These are phyloP conservation scores for Heterotilapia buettikoferi DNA, from an alignment of 2,113 vertebrate genomes.

Conservation along the genomic window DNA sequence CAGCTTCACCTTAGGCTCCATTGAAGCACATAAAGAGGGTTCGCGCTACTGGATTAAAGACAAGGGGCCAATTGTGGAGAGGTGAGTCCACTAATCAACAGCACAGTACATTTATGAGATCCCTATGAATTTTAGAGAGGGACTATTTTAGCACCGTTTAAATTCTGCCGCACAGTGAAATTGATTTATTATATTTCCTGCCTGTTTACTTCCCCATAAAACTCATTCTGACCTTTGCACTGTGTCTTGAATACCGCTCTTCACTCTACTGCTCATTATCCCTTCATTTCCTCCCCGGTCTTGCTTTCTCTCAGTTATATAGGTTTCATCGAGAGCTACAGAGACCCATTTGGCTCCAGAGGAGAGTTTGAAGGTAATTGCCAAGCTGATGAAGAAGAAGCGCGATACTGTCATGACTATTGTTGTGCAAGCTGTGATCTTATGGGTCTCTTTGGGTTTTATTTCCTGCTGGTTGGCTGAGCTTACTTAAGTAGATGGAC, in stretches of 20 bases:
- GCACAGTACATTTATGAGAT: background rate
- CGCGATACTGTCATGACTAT: background rate
- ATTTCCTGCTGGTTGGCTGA: background rate
- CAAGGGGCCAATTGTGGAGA: constrained; percentile 89
- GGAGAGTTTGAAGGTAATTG: constrained; percentile 89
- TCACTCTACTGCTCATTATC: background rate
- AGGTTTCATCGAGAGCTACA: constrained; percentile 92
- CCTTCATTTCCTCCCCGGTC: background rate
- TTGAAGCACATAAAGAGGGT: constrained; percentile 85
- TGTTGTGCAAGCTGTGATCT: background rate
- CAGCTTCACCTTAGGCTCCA: constrained; percentile 83
- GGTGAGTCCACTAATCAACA: constrained; percentile 59
- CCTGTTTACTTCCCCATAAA: background rate
- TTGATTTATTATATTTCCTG: background rate
- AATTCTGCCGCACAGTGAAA: background rate
- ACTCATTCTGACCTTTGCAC: background rate
- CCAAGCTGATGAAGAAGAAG: background rate
- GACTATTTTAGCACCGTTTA: background rate
- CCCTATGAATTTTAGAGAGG: background rate
- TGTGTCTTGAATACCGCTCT: background rate
- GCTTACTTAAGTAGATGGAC: background rate
- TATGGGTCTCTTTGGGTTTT: background rate
- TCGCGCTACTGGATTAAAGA: constrained; percentile 90
- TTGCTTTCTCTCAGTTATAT: constrained; percentile 76
- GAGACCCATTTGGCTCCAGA: constrained; percentile 88